Evolutionary conservation across 2,797 vertebrate genomes (phyloP).

Genomic region (Tapera naevia): DNA sequence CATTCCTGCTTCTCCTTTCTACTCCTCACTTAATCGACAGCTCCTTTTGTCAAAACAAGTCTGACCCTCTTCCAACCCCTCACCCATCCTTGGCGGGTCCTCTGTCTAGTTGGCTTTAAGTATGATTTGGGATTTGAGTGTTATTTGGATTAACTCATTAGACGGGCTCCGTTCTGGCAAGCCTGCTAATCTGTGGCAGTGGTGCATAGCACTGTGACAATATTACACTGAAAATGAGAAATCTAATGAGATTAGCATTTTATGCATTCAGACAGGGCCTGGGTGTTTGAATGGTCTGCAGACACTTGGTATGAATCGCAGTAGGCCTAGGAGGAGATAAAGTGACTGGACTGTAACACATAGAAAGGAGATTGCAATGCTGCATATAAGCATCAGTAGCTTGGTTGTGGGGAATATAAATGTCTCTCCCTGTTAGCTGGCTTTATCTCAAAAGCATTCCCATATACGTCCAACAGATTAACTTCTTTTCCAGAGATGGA

Average conservation of each 20-base stretch:
- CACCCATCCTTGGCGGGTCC: neutral
- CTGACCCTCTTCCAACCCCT: neutral
- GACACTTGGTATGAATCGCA: slow-evolving; percentile 11
- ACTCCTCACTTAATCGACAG: slow-evolving; percentile 16
- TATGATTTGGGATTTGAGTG: slow-evolving; percentile 79
- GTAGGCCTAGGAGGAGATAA: neutral
- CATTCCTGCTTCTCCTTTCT: neutral
- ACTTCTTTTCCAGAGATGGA: neutral
- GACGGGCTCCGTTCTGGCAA: slow-evolving; percentile 71
- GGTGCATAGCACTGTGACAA: slow-evolving; percentile 73
- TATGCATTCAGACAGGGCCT: slow-evolving; percentile 55
- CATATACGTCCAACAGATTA: neutral
- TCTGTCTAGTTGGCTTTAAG: slow-evolving; percentile 73
- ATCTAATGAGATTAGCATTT: slow-evolving; percentile 77
- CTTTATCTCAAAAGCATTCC: neutral
- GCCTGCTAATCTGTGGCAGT: slow-evolving; percentile 76
- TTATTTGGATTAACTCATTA: slow-evolving; percentile 83
- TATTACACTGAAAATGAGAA: slow-evolving; percentile 76
- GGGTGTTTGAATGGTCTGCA: slow-evolving; percentile 28
- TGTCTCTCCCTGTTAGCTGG: neutral
- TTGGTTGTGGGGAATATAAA: neutral
- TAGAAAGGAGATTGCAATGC: neutral
- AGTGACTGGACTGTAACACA: neutral
- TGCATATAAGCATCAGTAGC: neutral
- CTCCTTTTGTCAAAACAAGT: slow-evolving; percentile 12